A percentile compares a stretch with the other conserved stretches of the same genome.
Conservation (phyloP, 2,797 vertebrate species). For the Acipenser ruthenus region DNA sequence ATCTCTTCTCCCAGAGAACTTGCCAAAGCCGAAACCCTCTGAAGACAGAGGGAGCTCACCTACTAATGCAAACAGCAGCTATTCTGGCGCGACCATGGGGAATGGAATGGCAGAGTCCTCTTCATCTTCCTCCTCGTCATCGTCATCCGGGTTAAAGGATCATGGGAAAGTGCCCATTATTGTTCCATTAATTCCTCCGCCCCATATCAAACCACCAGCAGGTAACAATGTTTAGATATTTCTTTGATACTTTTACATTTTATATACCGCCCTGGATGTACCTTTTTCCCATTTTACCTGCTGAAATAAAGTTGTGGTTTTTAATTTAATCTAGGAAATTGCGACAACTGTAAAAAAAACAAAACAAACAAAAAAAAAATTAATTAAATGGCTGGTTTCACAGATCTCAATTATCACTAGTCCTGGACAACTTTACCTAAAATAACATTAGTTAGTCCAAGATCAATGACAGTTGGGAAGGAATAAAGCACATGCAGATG, state of each 20-base stretch:
- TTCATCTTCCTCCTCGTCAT: conserved; percentile 49
- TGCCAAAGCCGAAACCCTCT: conserved; percentile 87
- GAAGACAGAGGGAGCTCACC: conserved; percentile 83
- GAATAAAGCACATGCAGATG: conserved; percentile 52
- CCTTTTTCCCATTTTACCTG: conserved; percentile 6
- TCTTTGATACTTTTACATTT: conserved; percentile 7
- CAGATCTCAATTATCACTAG: no score
- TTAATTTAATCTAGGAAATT: no score
- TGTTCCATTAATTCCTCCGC: conserved; percentile 91
- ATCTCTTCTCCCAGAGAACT: conserved; percentile 79
- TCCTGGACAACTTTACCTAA: no score
- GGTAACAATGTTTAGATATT: conserved; percentile 59
- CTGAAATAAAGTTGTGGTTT: no score
- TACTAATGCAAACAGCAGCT: conserved; percentile 80
- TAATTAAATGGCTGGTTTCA: no score
- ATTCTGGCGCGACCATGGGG: conserved; percentile 76
- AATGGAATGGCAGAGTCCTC: conserved; percentile 85
- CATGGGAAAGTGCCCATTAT: conserved; percentile 90
- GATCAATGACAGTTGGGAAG: no score
- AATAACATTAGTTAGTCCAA: no score
- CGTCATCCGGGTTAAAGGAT: conserved; percentile 81
- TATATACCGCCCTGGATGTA: background rate
- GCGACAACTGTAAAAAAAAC: no score
- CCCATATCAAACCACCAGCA: conserved; percentile 94
- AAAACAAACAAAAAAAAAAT: no score